These are phyloP conservation scores for Spialia ferax DNA, from an alignment of 2,888 invertebrate species.

Conservation along the genomic window DNA sequence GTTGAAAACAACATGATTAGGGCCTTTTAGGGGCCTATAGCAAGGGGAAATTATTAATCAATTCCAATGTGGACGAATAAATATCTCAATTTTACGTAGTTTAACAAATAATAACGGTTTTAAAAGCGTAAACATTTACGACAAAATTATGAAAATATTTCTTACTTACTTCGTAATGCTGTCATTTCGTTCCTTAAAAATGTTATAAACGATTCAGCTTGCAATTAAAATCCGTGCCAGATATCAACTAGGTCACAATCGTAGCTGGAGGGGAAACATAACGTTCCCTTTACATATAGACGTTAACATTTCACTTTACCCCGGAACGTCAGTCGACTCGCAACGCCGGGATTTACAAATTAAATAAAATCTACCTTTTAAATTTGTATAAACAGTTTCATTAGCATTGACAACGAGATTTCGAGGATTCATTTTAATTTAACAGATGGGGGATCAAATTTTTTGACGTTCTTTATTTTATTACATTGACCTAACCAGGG, in stretches of 20 bases:
- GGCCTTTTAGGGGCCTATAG: not conserved
- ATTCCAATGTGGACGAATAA: not conserved
- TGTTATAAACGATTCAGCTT: constrained; percentile 39
- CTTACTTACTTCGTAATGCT: constrained; percentile 24
- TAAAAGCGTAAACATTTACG: not conserved
- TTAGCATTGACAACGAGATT: constrained; percentile 37
- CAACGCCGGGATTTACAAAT: constrained; percentile 37
- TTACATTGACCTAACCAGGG: constrained; percentile 8
- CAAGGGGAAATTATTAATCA: not conserved
- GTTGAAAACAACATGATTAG: constrained; percentile 32
- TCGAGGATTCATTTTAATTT: constrained; percentile 33
- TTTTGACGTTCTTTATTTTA: constrained; percentile 6
- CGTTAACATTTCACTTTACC: constrained; percentile 38
- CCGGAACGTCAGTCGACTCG: constrained; percentile 23
- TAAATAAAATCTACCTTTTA: constrained; percentile 40
- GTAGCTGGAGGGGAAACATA: constrained; percentile 32
- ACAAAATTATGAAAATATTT: constrained; percentile 11
- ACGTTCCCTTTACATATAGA: constrained; percentile 34
- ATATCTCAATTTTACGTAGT: not conserved
- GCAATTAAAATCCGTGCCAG: constrained; percentile 41
- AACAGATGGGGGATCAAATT: constrained; percentile 16
- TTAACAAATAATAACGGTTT: constrained; percentile 1
- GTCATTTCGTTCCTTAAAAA: constrained; percentile 32
- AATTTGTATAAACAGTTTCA: constrained; percentile 37
- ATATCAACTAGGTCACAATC: constrained; percentile 41